Base-by-base conservation (phyloP, 2,113 vertebrate genomes). In the Fregata magnificens region DNA sequence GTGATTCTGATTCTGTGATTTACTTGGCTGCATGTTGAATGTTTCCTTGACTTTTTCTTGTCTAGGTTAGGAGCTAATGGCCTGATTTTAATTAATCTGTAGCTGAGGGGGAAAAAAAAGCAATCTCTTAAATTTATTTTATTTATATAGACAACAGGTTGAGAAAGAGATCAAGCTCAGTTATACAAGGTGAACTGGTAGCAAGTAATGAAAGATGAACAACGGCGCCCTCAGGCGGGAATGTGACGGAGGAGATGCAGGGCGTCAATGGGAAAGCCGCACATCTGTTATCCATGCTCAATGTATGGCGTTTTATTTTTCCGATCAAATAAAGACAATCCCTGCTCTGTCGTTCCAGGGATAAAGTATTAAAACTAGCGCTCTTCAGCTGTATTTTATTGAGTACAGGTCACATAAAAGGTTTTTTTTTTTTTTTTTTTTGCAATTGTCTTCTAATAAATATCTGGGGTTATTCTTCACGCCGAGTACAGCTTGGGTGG, bases 171-270 rank as follows among this genome's bases (percentile, higher is more conserved):
- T 20, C 6, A 4, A 56, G 32, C 53, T 73, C 19, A 15, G 36
- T 45, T 55, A 4, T 5, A 6, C 4, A 17, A 34, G 6, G 19
- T 24, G 29, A 92, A 44, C 20, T 38, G 16, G 15, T 50, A 7
- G n/a, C 19, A 65, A 28, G 47, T 2, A 42, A 13, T 31, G 47
- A 15, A 45, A 56, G 47, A 50, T 38, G 3, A 71, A 55, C 10
- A 47, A 0, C 13, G 12, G 2, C 50, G 32, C 31, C 69, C 45
- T 40, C 28, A 13, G 36, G 2, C 2, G 2, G 53, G 34, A 56
- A 13, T 0, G 3, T 11, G 25, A 26, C 21, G 21, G 28, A 5
- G 15, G 49, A 19, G 61, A 15, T 16, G 34, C 5, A 6, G 42
- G 4, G 20, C 45, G 34, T 2, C 16, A 21, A 1, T 3, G 31